phyloP scores from a whole-genome alignment of 2,797 vertebrate genomes.

The Parotocinclus haroldoi region DNA sequence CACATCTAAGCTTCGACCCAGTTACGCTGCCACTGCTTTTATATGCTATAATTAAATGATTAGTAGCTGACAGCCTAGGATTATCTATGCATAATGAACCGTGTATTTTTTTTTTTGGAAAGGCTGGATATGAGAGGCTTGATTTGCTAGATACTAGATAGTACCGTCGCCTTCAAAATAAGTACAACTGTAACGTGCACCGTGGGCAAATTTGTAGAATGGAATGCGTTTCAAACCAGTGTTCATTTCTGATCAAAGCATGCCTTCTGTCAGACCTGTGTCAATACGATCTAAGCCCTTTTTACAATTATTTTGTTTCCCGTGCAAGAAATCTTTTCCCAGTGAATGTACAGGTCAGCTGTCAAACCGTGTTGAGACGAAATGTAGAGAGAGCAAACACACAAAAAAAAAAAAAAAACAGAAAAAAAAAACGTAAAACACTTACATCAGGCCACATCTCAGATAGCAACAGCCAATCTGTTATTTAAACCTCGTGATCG shows the following conservation, averaged over 20 bases:
- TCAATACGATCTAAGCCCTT: no score
- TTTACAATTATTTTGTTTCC: no score
- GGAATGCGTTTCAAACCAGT: slow-evolving; percentile 24
- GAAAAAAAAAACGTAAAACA: slow-evolving; percentile 2
- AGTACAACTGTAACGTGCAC: slow-evolving; percentile 22
- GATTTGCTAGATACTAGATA: no score
- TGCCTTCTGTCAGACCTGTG: slow-evolving; percentile 6
- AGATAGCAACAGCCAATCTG: slow-evolving; percentile 8
- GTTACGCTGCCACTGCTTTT: slow-evolving; percentile 13
- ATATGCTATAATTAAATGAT: not conserved
- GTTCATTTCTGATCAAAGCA: slow-evolving; percentile 28
- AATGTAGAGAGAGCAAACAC: not conserved
- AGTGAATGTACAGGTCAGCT: slow-evolving; percentile 25
- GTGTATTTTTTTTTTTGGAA: slow-evolving; percentile 24
- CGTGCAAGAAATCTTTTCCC: not conserved
- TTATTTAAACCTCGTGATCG: slow-evolving; percentile 20
- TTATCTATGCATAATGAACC: slow-evolving; percentile 35
- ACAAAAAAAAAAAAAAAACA: slow-evolving; percentile 10
- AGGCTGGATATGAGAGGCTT: slow-evolving; percentile 1
- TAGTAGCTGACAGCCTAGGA: slow-evolving; percentile 18
- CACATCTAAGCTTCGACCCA: slow-evolving; percentile 23
- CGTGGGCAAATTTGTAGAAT: slow-evolving; percentile 22
- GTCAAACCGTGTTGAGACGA: not conserved
- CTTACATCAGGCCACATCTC: not conserved
- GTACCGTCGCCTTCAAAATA: not conserved